These are phyloP conservation scores for Drosophila athabasca DNA, from an alignment of 1,140 invertebrate species.

Conservation along the genomic window DNA sequence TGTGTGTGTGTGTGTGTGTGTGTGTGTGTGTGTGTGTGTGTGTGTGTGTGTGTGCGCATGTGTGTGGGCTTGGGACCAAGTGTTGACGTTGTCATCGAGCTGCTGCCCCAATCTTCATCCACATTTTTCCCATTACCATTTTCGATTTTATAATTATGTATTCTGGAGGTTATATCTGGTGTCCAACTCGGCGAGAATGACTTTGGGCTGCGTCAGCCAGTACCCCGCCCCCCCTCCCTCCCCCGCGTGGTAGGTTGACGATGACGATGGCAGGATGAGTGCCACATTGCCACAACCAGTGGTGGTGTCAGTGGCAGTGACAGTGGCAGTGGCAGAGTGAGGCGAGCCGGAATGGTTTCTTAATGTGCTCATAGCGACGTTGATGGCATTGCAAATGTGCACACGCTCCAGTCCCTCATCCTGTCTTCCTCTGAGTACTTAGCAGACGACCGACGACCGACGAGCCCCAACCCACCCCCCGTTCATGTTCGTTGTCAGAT, in stretches of 20 bases:
- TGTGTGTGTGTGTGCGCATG: not conserved
- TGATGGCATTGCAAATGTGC: conserved; percentile 70
- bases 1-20: too few species aligned
- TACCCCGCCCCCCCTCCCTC: not conserved
- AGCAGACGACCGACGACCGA: conserved; percentile 19
- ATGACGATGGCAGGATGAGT: not conserved
- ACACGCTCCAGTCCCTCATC: conserved; percentile 40
- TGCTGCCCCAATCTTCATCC: not conserved
- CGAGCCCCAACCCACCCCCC: conserved; percentile 9
- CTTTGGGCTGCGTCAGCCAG: not conserved
- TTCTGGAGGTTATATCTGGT: conserved; percentile 34
- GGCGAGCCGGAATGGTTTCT: conserved; percentile 42
- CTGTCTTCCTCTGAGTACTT: conserved; percentile 38
- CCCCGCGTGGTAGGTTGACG: not conserved
- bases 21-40: not conserved
- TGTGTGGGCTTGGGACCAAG: not conserved
- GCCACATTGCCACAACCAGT: too few species aligned
- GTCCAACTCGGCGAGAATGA: conserved; percentile 35
- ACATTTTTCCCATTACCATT: not conserved
- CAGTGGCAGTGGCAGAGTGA: conserved; percentile 1
- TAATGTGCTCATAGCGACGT: conserved; percentile 62
- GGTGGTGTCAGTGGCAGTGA: too few species aligned
- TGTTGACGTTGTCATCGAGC: conserved; percentile 31
- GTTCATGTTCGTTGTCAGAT: conserved; percentile 45
- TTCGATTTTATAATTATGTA: conserved; percentile 62